These are phyloP conservation scores for Lophotis ruficrista DNA, from an alignment of 2,113 vertebrate species.

Conservation along the genomic window DNA sequence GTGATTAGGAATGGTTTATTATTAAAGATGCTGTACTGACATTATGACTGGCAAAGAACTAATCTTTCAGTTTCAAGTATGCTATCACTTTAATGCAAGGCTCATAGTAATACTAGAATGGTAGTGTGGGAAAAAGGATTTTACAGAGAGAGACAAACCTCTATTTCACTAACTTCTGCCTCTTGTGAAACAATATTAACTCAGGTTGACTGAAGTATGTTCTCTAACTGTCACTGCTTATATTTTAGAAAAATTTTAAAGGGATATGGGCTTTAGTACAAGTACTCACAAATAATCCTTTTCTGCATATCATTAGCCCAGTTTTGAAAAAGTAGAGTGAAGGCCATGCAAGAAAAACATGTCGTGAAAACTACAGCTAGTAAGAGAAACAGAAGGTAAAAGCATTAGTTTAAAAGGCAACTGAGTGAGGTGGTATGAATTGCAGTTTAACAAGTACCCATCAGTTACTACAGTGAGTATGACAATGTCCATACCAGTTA, in stretches of 20 bases:
- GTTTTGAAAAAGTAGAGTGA: background rate
- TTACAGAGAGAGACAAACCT: background rate
- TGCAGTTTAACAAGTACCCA: background rate
- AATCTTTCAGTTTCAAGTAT: background rate
- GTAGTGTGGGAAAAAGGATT: background rate
- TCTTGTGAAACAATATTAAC: background rate
- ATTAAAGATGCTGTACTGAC: background rate
- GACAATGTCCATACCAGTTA: background rate
- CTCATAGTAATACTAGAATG: background rate
- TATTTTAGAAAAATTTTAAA: background rate
- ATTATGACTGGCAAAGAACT: background rate
- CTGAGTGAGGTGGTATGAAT: background rate
- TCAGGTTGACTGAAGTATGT: background rate
- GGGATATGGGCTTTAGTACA: background rate
- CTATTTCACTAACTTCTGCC: background rate
- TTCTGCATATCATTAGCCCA: background rate
- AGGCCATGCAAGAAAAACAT: background rate
- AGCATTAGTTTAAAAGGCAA: background rate
- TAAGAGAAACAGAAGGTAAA: background rate
- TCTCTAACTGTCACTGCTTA: background rate
- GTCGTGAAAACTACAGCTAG: background rate
- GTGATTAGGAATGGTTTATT: background rate
- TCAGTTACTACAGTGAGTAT: background rate
- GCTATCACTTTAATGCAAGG: background rate
- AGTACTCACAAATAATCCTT: background rate